Percentiles rank a stretch among this genome's conserved stretches.
Conservation (phyloP, 2,797 vertebrate species). For the Tamandua tetradactyla region DNA sequence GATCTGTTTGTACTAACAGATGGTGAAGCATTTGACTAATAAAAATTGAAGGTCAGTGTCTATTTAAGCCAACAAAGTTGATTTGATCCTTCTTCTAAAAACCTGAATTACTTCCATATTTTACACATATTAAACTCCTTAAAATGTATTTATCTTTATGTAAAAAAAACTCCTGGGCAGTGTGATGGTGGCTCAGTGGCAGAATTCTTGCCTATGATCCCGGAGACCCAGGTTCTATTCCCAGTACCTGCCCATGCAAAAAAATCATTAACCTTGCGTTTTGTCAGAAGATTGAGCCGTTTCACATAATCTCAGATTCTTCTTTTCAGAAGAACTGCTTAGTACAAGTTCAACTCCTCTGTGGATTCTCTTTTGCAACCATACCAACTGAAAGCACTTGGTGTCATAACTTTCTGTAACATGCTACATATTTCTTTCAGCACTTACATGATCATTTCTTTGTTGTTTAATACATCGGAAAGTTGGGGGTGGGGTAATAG, state of each 20-base stretch:
- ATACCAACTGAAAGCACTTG: neutral
- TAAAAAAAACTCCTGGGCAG: no score
- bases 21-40: conserved; percentile 60
- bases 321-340: neutral
- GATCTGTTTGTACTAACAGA: conserved; percentile 60
- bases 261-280: neutral
- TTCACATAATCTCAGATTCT: conserved; percentile 2
- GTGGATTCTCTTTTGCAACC: neutral
- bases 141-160: conserved; percentile 38
- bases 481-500: neutral
- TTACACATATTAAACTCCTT: neutral
- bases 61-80: conserved; percentile 1
- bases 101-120: conserved; percentile 4
- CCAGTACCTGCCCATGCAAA: no score
- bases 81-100: conserved; percentile 8
- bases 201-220: no score
- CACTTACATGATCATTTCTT: neutral
- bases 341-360: neutral
- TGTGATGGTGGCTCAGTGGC: no score
- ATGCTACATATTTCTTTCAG: neutral
- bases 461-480: conserved; percentile 31
- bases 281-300: conserved; percentile 31
- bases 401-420: neutral
- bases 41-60: conserved; percentile 54
- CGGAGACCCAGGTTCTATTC: no score